phyloP scores from a whole-genome alignment of 2,113 vertebrate species.

The Neolamprologus variostigma region DNA sequence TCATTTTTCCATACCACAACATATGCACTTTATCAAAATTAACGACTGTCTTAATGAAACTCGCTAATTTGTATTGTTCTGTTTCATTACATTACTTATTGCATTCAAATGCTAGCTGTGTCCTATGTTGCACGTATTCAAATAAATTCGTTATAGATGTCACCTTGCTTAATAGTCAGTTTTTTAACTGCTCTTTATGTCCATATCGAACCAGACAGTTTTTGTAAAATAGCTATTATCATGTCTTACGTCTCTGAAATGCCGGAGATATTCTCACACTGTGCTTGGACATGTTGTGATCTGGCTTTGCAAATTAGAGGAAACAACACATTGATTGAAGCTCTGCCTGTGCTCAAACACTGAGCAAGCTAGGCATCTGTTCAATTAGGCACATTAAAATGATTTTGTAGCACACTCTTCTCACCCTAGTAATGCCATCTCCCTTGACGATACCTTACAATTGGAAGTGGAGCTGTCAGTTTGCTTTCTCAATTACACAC shows the following conservation, averaged over 20 bases:
- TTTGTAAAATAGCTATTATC: not conserved
- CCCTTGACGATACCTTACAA: not conserved
- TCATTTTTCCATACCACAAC: not conserved
- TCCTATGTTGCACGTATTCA: not conserved
- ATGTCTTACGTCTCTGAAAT: not conserved
- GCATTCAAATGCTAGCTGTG: not conserved
- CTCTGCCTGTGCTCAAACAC: not conserved
- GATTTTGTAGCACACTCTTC: not conserved
- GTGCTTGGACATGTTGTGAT: not conserved
- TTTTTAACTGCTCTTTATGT: not conserved
- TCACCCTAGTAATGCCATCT: not conserved
- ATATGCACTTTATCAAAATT: not conserved
- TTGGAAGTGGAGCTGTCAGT: not conserved
- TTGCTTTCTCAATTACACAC: not conserved
- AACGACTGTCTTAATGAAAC: not conserved
- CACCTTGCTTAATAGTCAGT: not conserved
- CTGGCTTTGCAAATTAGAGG: not conserved
- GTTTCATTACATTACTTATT: not conserved
- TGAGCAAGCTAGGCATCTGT: not conserved
- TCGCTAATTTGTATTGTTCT: not conserved
- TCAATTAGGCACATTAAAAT: slow-evolving; percentile 22
- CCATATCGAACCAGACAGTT: not conserved
- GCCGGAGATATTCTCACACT: not conserved
- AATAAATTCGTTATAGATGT: not conserved
- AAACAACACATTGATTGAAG: not conserved